These are phyloP conservation scores for Actinostola sp. DNA, from an alignment of 92 coral and sea anemone genomes.

Conservation along the genomic window DNA sequence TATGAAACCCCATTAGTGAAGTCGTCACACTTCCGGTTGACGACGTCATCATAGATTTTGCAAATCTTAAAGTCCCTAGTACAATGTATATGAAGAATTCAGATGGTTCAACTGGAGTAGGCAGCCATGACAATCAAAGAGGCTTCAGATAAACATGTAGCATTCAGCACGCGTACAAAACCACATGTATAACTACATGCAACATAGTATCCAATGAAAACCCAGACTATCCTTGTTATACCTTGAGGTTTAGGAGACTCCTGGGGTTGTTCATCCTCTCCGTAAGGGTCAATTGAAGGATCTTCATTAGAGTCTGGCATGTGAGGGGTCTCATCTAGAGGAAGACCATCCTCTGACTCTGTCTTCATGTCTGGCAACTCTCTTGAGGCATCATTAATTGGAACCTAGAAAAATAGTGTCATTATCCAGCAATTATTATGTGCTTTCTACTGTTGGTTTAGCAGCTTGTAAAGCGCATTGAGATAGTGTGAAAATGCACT, in stretches of 20 bases:
- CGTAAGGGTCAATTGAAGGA: constrained; percentile 8
- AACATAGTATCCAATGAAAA: neutral
- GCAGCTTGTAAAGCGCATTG: too few relatives aligned
- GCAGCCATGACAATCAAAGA: too few relatives aligned
- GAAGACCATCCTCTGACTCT: constrained; percentile 29
- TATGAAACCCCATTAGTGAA: too few relatives aligned
- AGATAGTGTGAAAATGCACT: too few relatives aligned
- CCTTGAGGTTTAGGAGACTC: constrained; percentile 26
- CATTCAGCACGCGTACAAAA: too few relatives aligned
- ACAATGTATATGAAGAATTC: too few relatives aligned
- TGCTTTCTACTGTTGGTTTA: neutral
- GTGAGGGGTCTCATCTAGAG: constrained; percentile 7
- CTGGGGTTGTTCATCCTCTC: constrained; percentile 21
- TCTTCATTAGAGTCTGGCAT: constrained; percentile 25
- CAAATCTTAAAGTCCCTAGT: too few relatives aligned
- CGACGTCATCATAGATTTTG: too few relatives aligned
- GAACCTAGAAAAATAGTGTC: constrained; percentile 9
- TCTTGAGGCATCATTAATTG: constrained; percentile 32
- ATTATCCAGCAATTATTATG: neutral
- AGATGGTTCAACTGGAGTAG: too few relatives aligned
- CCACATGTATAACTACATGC: too few relatives aligned
- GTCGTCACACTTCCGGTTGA: too few relatives aligned
- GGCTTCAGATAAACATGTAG: too few relatives aligned
- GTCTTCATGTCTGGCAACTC: constrained; percentile 30
- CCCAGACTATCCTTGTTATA: neutral